phyloP scores from a whole-genome alignment of 2,888 invertebrate species.

The Lepidocyrtoides sp. region DNA sequence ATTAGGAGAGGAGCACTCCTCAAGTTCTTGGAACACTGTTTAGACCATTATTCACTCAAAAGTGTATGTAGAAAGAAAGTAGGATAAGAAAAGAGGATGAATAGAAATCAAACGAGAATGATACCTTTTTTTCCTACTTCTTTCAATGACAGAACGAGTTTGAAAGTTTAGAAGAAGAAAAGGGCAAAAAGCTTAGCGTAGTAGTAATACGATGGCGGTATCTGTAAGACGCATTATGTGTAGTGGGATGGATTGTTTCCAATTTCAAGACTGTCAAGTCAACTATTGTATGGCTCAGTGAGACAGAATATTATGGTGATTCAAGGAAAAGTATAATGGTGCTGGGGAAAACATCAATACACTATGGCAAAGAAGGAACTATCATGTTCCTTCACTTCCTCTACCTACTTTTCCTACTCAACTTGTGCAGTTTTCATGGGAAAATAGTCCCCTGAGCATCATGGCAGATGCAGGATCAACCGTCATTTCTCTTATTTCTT shows the following conservation, averaged over 20 bases:
- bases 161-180: conserved; percentile 66
- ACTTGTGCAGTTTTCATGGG: conserved; percentile 61
- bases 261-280: conserved; percentile 82
- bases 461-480: conserved; percentile 68
- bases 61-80: background rate
- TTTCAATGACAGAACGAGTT: conserved; percentile 52
- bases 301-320: conserved; percentile 71
- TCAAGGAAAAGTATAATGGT: conserved; percentile 36
- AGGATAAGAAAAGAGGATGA: conserved; percentile 1
- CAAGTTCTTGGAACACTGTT: background rate
- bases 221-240: background rate
- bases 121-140: conserved; percentile 56
- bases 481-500: conserved; percentile 58
- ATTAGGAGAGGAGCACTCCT: background rate
- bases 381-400: background rate
- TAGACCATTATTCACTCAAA: conserved; percentile 15
- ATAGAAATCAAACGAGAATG: conserved; percentile 69
- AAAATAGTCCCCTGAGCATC: conserved; percentile 76
- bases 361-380: background rate
- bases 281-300: conserved; percentile 75
- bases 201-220: conserved; percentile 14
- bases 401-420: conserved; percentile 50
- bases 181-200: conserved; percentile 14
- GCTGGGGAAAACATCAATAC: conserved; percentile 32
- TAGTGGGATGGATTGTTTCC: conserved; percentile 83